Percentiles rank a stretch among this genome's conserved stretches.
Evolutionary conservation across 2,113 vertebrate species (phyloP).

Genomic region (Panthera uncia): DNA sequence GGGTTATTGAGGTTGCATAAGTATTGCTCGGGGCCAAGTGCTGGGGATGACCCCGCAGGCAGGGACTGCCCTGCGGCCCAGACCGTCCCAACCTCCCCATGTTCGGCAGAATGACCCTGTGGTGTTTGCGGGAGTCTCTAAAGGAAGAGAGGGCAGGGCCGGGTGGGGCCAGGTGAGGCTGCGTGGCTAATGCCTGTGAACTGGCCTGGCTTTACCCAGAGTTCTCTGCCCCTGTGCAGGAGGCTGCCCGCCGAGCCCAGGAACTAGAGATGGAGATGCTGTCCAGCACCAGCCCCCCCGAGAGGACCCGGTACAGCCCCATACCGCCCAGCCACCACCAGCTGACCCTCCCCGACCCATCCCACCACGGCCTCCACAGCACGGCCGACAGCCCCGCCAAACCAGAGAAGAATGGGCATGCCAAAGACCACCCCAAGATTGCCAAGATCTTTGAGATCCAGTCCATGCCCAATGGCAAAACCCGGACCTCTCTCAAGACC

Average conservation of each 20-base stretch:
- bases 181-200: not conserved
- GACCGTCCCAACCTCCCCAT: not conserved
- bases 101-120: not conserved
- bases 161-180: not conserved
- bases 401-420: constrained; percentile 92
- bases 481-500: constrained; percentile 93
- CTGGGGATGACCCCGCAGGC: too few species aligned
- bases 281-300: constrained; percentile 90
- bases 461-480: constrained; percentile 95
- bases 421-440: constrained; percentile 86
- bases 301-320: constrained; percentile 89
- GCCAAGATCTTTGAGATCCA: constrained; percentile 95
- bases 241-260: constrained; percentile 89
- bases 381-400: constrained; percentile 87
- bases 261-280: constrained; percentile 94
- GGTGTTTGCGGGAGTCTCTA: not conserved
- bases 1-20: not conserved
- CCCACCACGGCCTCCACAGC: constrained; percentile 87
- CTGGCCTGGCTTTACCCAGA: not conserved
- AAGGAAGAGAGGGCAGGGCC: not conserved
- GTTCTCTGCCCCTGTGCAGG: constrained; percentile 90
- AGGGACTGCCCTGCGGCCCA: not conserved
- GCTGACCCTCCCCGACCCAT: constrained; percentile 85
- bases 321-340: constrained; percentile 86
- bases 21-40: not conserved